Evolutionary conservation across 2,888 invertebrate species (phyloP).

Genomic region (Clistopyga incitator): DNA sequence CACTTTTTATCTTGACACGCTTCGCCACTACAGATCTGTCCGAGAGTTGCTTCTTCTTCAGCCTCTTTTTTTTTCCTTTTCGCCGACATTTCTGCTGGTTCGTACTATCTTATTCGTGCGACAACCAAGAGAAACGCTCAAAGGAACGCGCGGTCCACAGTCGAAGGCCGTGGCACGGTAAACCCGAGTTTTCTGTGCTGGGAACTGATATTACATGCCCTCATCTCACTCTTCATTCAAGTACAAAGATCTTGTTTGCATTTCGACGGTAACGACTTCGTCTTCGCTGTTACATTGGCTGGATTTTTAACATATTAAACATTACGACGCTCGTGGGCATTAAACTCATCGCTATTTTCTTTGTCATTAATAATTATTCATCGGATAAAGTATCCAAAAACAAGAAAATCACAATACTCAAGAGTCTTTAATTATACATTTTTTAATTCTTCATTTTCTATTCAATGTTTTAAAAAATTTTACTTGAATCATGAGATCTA

Average conservation of each 20-base stretch:
- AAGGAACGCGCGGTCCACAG: slow-evolving; percentile 51
- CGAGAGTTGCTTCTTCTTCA: background rate
- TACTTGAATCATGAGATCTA: no score
- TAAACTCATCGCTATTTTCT: no score
- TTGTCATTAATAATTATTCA: no score
- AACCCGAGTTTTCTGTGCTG: slow-evolving; percentile 45
- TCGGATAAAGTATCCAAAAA: no score
- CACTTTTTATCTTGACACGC: slow-evolving; percentile 25
- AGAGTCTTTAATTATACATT: no score
- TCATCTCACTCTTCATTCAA: slow-evolving; percentile 19
- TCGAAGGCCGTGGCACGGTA: slow-evolving; percentile 57
- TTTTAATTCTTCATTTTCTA: no score
- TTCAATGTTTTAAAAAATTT: no score
- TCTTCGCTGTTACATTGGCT: slow-evolving; percentile 15
- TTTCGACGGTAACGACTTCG: background rate
- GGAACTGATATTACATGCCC: slow-evolving; percentile 34
- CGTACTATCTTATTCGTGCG: slow-evolving; percentile 18
- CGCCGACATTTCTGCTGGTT: slow-evolving; percentile 2
- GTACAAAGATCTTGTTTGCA: slow-evolving; percentile 31
- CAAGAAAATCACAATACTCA: no score
- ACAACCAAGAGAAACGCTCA: slow-evolving; percentile 36
- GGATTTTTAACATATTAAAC: slow-evolving; percentile 35
- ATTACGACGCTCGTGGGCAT: no score
- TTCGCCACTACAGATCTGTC: slow-evolving; percentile 8
- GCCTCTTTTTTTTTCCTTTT: background rate